A percentile compares a stretch with the other conserved stretches of the same genome.
phyloP scores from a whole-genome alignment of 2,113 vertebrate species.

The Castor canadensis region DNA sequence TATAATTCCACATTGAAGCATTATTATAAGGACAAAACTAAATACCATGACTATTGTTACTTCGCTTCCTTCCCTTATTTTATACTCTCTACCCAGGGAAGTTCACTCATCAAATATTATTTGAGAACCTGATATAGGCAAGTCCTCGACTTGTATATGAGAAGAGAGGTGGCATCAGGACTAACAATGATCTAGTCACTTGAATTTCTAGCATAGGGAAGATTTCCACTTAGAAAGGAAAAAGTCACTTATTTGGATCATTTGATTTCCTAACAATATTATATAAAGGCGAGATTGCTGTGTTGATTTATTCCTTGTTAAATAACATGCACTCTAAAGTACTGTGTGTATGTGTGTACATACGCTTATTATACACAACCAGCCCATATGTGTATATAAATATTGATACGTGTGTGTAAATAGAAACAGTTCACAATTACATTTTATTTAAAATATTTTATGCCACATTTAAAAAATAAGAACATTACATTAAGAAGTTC shows the following conservation, averaged over 20 bases:
- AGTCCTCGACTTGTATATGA: background rate
- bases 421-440: background rate
- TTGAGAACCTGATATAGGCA: background rate
- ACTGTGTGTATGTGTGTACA: background rate
- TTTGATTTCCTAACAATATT: background rate
- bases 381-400: background rate
- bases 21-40: conserved; percentile 19
- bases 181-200: background rate
- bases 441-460: background rate
- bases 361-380: background rate
- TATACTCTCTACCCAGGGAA: background rate
- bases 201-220: background rate
- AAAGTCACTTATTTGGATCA: background rate
- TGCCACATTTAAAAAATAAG: background rate
- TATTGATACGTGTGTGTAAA: background rate
- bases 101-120: background rate
- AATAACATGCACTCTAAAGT: background rate
- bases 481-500: background rate
- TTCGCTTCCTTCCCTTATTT: background rate
- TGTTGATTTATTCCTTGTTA: background rate
- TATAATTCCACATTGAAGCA: background rate
- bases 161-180: background rate
- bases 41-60: background rate
- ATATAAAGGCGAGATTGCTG: background rate
- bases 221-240: background rate